A percentile compares a stretch with the other conserved stretches of the same genome.
These are phyloP conservation scores for Plemyria rubiginata DNA, from an alignment of 2,888 invertebrate genomes.

Conservation along the genomic window DNA sequence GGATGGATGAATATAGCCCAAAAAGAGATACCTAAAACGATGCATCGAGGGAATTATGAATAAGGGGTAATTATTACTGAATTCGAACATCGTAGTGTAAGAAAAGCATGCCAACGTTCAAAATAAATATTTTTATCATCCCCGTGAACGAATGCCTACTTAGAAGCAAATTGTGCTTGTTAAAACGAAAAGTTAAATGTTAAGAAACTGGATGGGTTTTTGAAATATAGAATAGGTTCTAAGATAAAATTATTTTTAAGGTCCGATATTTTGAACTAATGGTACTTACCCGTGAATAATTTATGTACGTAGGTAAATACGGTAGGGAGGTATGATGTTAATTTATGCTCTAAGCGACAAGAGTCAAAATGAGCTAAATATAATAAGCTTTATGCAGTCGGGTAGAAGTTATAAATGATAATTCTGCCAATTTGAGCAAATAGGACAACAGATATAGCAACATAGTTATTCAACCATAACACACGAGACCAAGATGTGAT, in stretches of 20 bases:
- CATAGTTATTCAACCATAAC: background rate
- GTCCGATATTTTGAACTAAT: background rate
- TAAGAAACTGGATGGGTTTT: conserved; percentile 3
- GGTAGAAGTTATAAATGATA: conserved; percentile 2
- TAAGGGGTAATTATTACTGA: background rate
- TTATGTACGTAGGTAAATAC: too few relatives aligned
- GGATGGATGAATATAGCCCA: too few relatives aligned
- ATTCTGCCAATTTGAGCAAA: conserved; percentile 13
- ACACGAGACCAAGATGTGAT: conserved; percentile 16
- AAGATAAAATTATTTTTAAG: too few relatives aligned
- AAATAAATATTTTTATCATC: background rate
- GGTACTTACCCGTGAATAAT: too few relatives aligned
- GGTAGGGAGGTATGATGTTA: too few relatives aligned
- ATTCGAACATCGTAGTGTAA: background rate
- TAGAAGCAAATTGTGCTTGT: too few relatives aligned
- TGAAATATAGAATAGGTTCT: too few relatives aligned
- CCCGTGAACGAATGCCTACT: too few relatives aligned
- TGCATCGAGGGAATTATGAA: background rate
- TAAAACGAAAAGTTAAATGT: background rate
- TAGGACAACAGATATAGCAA: conserved; percentile 4
- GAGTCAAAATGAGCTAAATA: too few relatives aligned
- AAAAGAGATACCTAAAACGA: background rate
- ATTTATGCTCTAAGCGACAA: background rate
- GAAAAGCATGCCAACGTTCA: background rate
- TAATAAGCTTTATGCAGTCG: conserved; percentile 2